Conservation (phyloP, 2,888 invertebrate species). For the Limenitis camilla region DNA sequence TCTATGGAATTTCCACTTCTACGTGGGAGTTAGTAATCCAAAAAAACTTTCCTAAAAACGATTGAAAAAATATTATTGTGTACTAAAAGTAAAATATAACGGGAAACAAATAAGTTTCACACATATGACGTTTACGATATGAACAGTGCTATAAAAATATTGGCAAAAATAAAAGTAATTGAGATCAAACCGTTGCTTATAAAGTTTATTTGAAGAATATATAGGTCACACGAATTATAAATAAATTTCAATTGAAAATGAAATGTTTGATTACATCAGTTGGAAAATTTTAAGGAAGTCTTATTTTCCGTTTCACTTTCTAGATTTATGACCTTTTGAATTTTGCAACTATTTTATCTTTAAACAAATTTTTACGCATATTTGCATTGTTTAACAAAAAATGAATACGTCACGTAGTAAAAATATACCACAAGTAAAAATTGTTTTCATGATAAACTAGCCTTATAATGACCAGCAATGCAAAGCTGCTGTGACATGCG, state of each 20-base stretch:
- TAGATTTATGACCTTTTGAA: too few species aligned
- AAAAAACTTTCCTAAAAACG: neutral
- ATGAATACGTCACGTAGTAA: too few species aligned
- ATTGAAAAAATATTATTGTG: neutral
- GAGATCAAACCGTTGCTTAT: slow-evolving; percentile 12
- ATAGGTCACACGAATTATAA: slow-evolving; percentile 17
- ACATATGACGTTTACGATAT: slow-evolving; percentile 17
- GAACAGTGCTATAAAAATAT: slow-evolving; percentile 18
- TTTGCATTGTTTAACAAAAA: too few species aligned
- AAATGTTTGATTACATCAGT: slow-evolving; percentile 1
- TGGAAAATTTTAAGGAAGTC: neutral
- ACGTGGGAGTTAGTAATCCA: neutral
- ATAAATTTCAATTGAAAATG: slow-evolving; percentile 6
- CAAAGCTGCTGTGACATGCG: too few species aligned
- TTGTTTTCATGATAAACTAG: too few species aligned
- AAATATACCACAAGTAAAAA: too few species aligned
- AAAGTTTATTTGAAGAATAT: slow-evolving; percentile 18
- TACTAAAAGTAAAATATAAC: slow-evolving; percentile 12
- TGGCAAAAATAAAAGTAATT: slow-evolving; percentile 21
- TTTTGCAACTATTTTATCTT: too few species aligned
- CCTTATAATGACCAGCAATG: too few species aligned
- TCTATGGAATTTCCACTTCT: too few species aligned
- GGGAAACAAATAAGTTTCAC: slow-evolving; percentile 13
- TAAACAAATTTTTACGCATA: too few species aligned
- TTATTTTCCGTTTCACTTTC: too few species aligned